Evolutionary conservation across 2,888 invertebrate species (phyloP), one percentile per base, ranked within the genome.

Genomic region (Actias luna): DNA sequence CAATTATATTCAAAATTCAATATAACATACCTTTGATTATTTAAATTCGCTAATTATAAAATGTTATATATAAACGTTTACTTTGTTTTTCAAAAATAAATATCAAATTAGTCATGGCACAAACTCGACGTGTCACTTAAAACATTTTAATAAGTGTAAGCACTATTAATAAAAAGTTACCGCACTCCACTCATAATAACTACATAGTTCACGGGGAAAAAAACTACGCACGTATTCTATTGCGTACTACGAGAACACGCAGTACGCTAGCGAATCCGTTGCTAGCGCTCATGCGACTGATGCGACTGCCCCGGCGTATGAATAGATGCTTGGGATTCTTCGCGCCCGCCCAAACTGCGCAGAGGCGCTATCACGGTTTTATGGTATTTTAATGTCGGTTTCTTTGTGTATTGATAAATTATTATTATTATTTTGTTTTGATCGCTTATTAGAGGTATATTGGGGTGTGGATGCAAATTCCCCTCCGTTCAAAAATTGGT

Each of bases 211-310:
- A 29, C 42, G 29, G 16, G 59, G 3, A 55, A 55, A 29, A 27
- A 55, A 16, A 12, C 16, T 36, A 46, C 59, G 35, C 42, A 46
- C 50, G 59, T 18, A 46, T 59, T 50, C 29, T 42, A 58, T 27
- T 60, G 52, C 62, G 63, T 59, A 46, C 63, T 62, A 39, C 14
- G 33, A 16, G n/a, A 27, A 58, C 58, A 58, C 62, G 67, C 60
- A 63, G 62, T 59, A 70, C 71, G 63, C 79, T 73, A 62, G 66
- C 62, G 29, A 5, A 8, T 22, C 46, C 60, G 57, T 29, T 69
- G 68, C 66, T 62, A 67, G 73, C 77, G 69, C 77, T 79, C 77
- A 76, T 72, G 73, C 78, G 76, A 85, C 85, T 85, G 80, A n/a
- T n/a, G n/a, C n/a, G n/a, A n/a, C n/a, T n/a, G n/a, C n/a, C 66